These are phyloP conservation scores for Theristicus caerulescens DNA, from an alignment of 2,113 vertebrate species.

Conservation along the genomic window DNA sequence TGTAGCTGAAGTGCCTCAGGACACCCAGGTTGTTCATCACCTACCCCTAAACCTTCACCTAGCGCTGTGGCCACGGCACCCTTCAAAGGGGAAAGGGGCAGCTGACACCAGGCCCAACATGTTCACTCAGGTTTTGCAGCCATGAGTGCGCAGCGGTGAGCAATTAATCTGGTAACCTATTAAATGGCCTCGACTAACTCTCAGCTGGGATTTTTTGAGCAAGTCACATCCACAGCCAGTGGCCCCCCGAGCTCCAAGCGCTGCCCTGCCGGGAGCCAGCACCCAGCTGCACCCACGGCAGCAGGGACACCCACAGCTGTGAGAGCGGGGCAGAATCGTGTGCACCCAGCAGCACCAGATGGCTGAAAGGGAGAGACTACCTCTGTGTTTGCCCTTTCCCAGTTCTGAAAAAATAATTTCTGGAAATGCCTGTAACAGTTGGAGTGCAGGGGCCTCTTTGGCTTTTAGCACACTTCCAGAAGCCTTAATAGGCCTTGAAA, in stretches of 20 bases:
- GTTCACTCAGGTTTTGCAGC: neutral
- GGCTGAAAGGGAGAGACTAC: neutral
- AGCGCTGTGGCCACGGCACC: neutral
- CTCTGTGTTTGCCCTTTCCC: neutral
- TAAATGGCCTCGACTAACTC: neutral
- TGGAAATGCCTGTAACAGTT: neutral
- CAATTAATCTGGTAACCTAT: neutral
- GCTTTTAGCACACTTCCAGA: neutral
- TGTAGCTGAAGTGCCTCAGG: neutral
- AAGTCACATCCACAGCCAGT: no score
- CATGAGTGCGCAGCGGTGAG: neutral
- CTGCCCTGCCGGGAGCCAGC: neutral
- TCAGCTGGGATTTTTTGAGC: no score
- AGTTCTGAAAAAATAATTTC: neutral
- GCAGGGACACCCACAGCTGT: accelerated
- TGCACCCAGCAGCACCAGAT: neutral
- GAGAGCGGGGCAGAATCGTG: neutral
- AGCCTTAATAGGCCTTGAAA: neutral
- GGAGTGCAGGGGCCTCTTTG: neutral
- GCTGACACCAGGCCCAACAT: neutral
- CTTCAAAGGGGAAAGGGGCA: neutral
- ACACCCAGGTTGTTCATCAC: no score
- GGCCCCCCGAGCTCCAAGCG: accelerated
- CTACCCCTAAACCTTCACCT: neutral
- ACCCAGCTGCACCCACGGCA: neutral